Base-by-base conservation (phyloP, 2,797 vertebrate species). In the Kryptolebias ocellatus region DNA sequence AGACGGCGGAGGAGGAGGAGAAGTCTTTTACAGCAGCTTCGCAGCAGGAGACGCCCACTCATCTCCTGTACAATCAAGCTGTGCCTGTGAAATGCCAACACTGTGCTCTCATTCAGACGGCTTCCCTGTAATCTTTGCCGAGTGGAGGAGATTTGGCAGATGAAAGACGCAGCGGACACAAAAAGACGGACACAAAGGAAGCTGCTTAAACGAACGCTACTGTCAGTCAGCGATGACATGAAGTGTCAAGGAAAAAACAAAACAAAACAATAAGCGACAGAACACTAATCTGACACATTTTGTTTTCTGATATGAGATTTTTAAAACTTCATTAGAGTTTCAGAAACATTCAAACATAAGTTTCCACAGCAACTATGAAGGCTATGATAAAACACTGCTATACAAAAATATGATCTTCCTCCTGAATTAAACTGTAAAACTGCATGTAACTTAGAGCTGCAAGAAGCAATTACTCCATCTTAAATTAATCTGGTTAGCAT, bases 11-110 rank as follows among this genome's bases (percentile, higher is more conserved):
- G 83, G 80, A 69, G 83, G 80, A 83, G 59, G 81, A 5, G 34
- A 60, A 15, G 29, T 52, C 60, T 69, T 70, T 55, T 18, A 28
- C 67, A 65, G 80, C 51, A 60, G 64, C 65, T 65, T 74, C 73
- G 63, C 85, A 85, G 84, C 73, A 72, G 83, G 75, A 81, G 74
- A 78, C 59, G 27, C 84, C 84, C 76, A 86, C 89, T 88, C 83
- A 78, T 79, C 73, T 83, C 76, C 79, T 68, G 76, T 71, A 74
- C 67, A 56, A 73, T 85, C 81, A 64, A 79, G 70, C 80, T 79
- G 80, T 42, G 77, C 60, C 70, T 70, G 78, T 65, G 64, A 84
- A 83, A 77, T 54, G 73, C 65, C 67, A 69, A 42, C 20, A 44
- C 45, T 64, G 66, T 2, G 59, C 67, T 75, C 59, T 45, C 56